Evolutionary conservation across 1,140 invertebrate genomes (phyloP).

Genomic region (Rhagoletis pomonella): DNA sequence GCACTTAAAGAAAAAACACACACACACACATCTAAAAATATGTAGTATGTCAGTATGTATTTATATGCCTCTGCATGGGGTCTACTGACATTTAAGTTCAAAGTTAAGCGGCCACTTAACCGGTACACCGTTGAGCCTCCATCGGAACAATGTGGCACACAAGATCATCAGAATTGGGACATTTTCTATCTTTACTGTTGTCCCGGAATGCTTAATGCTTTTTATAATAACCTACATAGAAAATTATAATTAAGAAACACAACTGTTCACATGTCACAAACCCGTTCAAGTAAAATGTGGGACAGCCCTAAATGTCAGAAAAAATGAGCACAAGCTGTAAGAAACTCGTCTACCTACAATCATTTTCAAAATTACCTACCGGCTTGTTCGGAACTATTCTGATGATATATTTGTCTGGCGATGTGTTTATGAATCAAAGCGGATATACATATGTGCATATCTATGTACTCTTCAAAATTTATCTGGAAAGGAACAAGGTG

Average conservation of each 20-base stretch:
- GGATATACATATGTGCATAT: neutral
- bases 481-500: neutral
- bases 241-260: neutral
- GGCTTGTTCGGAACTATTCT: too few species aligned
- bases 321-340: too few species aligned
- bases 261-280: neutral
- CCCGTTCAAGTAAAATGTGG: conserved; percentile 20
- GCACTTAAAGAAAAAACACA: neutral
- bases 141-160: conserved; percentile 22
- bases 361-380: too few species aligned
- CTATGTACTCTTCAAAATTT: neutral
- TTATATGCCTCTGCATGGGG: neutral
- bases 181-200: neutral
- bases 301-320: neutral
- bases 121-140: neutral
- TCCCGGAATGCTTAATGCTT: neutral
- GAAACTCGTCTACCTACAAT: too few species aligned
- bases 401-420: too few species aligned
- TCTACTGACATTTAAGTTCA: conserved; percentile 20
- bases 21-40: neutral
- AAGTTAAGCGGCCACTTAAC: conserved; percentile 28
- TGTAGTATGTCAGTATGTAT: too few species aligned
- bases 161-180: neutral
- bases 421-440: too few species aligned
- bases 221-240: neutral